phyloP scores from a whole-genome alignment of 2,113 vertebrate genomes.

The Dendropsophus ebraccatus region DNA sequence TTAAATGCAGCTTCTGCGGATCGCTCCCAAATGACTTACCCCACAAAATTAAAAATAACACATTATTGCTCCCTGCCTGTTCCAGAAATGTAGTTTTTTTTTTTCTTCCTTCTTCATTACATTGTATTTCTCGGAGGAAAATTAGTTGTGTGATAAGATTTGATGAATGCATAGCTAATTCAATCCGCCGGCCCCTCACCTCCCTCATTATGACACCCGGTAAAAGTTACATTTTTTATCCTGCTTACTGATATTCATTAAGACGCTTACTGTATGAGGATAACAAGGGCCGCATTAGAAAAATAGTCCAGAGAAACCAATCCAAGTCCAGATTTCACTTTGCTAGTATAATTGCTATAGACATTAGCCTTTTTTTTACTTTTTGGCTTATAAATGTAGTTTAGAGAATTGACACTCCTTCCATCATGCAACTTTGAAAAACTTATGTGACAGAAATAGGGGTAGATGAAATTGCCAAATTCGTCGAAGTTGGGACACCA shows the following conservation, averaged over 20 bases:
- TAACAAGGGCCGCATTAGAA: too few species aligned
- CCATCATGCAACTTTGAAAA: not conserved
- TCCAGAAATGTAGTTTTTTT: constrained; percentile 42
- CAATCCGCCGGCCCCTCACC: constrained; percentile 18
- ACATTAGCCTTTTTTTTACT: not conserved
- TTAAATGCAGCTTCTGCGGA: constrained; percentile 55
- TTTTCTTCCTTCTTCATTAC: constrained; percentile 26
- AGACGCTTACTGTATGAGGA: not conserved
- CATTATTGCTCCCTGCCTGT: constrained; percentile 53
- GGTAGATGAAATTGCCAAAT: too few species aligned
- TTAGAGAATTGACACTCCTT: not conserved
- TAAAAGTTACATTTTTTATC: not conserved
- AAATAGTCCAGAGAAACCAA: not conserved
- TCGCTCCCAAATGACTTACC: constrained; percentile 60
- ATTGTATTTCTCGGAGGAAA: constrained; percentile 58
- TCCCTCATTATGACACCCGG: constrained; percentile 24
- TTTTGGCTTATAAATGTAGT: not conserved
- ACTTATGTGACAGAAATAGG: too few species aligned
- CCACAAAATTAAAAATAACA: constrained; percentile 61
- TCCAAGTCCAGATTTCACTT: not conserved
- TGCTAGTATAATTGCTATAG: not conserved
- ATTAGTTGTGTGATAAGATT: constrained; percentile 27
- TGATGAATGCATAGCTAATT: constrained; percentile 59
- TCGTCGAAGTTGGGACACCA: too few species aligned
- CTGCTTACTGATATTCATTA: constrained; percentile 19